Conservation (phyloP, 2,797 vertebrate genomes). For the Chelmon rostratus region DNA sequence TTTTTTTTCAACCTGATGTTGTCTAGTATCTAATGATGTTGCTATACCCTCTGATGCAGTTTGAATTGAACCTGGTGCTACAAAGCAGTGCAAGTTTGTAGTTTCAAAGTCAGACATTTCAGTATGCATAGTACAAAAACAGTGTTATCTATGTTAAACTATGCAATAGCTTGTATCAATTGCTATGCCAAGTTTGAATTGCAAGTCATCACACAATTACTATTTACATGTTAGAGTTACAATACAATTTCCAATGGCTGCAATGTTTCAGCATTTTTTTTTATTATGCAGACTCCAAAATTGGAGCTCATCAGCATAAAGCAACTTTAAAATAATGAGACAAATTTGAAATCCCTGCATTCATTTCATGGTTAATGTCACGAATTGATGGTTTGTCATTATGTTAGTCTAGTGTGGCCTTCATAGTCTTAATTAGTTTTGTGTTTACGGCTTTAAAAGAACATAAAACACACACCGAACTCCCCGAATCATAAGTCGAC, state of each 20-base stretch:
- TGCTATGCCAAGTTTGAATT: conserved; percentile 58
- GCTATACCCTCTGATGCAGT: conserved; percentile 63
- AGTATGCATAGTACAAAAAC: conserved; percentile 81
- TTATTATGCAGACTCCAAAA: conserved; percentile 53
- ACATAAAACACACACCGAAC: conserved; percentile 45
- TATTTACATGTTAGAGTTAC: conserved; percentile 73
- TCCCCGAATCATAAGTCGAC: conserved; percentile 47
- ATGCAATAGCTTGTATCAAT: conserved; percentile 70
- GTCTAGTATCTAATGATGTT: conserved; percentile 67
- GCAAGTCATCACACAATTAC: conserved; percentile 55
- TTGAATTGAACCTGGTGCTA: conserved; percentile 75
- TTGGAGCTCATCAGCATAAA: conserved; percentile 58
- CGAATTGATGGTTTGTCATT: conserved; percentile 60
- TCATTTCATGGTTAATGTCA: conserved; percentile 73
- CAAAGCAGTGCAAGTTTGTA: conserved; percentile 82
- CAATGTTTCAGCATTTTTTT: conserved; percentile 41
- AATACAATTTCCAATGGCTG: conserved; percentile 45
- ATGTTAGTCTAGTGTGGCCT: conserved; percentile 54
- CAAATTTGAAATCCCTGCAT: conserved; percentile 80
- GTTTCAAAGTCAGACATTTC: conserved; percentile 75
- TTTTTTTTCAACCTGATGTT: conserved; percentile 71
- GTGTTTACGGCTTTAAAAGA: conserved; percentile 43
- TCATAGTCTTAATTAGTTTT: conserved; percentile 53
- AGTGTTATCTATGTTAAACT: conserved; percentile 66
- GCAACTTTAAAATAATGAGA: conserved; percentile 59